A percentile compares a stretch with the other conserved stretches of the same genome.
Evolutionary conservation across 2,113 vertebrate species (phyloP).

Genomic region (Calyptomena viridis): DNA sequence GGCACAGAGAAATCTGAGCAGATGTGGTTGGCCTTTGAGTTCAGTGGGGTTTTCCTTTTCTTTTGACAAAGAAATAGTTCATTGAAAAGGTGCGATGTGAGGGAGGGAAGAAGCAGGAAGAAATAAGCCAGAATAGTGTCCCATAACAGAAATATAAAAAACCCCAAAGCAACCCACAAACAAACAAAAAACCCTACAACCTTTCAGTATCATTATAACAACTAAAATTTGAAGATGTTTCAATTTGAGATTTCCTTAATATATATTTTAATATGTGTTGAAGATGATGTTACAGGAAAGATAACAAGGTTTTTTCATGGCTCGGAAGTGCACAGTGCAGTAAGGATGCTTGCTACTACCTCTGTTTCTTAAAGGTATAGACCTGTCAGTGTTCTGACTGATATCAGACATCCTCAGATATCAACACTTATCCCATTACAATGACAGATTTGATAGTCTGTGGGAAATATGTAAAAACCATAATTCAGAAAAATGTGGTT

Average conservation of each 20-base stretch:
- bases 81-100: neutral
- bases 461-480: neutral
- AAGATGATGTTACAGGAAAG: neutral
- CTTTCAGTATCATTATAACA: neutral
- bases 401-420: neutral
- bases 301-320: neutral
- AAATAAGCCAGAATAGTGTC: neutral
- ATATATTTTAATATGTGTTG: neutral
- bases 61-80: neutral
- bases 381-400: neutral
- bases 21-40: neutral
- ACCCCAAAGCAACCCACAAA: too few species aligned
- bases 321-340: neutral
- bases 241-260: neutral
- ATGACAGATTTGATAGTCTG: neutral
- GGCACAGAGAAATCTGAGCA: neutral
- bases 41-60: neutral
- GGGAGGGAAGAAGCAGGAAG: neutral
- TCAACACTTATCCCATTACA: neutral
- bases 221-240: neutral
- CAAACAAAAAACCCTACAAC: neutral
- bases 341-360: neutral
- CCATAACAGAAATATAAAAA: neutral
- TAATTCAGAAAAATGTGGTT: neutral
- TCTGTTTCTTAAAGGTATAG: neutral